These are phyloP conservation scores for Hephaestus fuliginosus DNA, from an alignment of 2,797 vertebrate genomes.

Conservation along the genomic window DNA sequence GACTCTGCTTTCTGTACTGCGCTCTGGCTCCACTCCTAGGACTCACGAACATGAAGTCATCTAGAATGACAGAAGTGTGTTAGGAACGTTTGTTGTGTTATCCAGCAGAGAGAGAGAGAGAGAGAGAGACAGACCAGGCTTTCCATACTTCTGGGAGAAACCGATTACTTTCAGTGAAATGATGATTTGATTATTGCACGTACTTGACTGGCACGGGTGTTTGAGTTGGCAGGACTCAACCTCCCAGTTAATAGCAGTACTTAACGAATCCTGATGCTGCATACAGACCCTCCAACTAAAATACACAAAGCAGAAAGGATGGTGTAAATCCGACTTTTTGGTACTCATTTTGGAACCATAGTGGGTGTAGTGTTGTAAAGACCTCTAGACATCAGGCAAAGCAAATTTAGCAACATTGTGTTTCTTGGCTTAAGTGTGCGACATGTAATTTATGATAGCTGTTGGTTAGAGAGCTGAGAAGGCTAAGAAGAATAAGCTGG, in stretches of 20 bases:
- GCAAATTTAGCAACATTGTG: constrained; percentile 33
- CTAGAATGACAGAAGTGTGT: constrained; percentile 37
- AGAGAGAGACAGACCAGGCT: constrained; percentile 23
- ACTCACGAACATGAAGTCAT: constrained; percentile 50
- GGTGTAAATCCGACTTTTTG: constrained; percentile 48
- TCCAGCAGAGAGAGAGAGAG: constrained; percentile 33
- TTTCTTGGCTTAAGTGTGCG: constrained; percentile 51
- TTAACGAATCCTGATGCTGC: constrained; percentile 55
- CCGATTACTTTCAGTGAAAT: constrained; percentile 52
- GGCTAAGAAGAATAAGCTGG: constrained; percentile 42
- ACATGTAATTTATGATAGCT: constrained; percentile 17
- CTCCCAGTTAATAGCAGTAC: constrained; percentile 66
- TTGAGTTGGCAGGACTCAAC: constrained; percentile 71
- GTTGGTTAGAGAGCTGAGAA: constrained; percentile 40
- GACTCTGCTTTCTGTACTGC: background rate
- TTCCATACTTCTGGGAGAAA: constrained; percentile 46
- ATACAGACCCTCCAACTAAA: constrained; percentile 65
- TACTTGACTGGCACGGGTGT: constrained; percentile 64
- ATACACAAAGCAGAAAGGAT: constrained; percentile 63
- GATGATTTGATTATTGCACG: constrained; percentile 67
- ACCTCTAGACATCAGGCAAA: constrained; percentile 32
- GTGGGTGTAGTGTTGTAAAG: constrained; percentile 20
- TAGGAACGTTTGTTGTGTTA: constrained; percentile 39
- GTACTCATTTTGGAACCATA: constrained; percentile 34
- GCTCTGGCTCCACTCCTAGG: constrained; percentile 31